Conservation (phyloP, 2,888 invertebrate genomes). For the Lithophane socia region DNA sequence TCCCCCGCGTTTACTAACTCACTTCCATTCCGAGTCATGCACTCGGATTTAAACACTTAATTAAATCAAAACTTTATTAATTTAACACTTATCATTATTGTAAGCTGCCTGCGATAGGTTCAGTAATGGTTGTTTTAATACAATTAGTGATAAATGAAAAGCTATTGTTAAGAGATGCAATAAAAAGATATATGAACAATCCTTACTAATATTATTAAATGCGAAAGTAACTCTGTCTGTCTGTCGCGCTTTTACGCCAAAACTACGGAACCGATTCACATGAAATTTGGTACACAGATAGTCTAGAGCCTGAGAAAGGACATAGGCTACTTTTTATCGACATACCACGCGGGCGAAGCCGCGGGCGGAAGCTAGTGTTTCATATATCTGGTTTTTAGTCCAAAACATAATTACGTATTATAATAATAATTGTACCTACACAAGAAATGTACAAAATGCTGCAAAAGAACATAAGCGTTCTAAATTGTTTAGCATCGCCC, state of each 20-base stretch:
- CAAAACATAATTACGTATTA: background rate
- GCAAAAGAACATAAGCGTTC: background rate
- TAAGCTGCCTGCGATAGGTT: slow-evolving; percentile 3
- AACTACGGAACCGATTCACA: no score
- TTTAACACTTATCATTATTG: slow-evolving; percentile 65
- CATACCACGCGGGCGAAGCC: no score
- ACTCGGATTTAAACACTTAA: slow-evolving; percentile 79
- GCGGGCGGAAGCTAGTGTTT: no score
- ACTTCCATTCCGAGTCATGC: slow-evolving; percentile 72
- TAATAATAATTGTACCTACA: background rate
- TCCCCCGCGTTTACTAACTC: slow-evolving; percentile 64
- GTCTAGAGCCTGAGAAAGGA: no score
- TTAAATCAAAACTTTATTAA: slow-evolving; percentile 77
- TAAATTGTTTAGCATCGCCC: background rate
- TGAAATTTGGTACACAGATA: no score
- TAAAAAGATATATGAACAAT: background rate
- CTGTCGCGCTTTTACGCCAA: no score
- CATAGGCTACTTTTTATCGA: no score
- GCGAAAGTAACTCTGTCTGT: no score
- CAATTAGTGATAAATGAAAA: background rate
- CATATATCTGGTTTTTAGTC: background rate
- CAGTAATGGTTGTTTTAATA: background rate
- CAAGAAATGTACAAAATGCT: no score
- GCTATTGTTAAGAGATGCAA: background rate
- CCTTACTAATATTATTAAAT: no score